Conservation (phyloP, 2,888 invertebrate species). For the Leptopilina drosophilae region DNA sequence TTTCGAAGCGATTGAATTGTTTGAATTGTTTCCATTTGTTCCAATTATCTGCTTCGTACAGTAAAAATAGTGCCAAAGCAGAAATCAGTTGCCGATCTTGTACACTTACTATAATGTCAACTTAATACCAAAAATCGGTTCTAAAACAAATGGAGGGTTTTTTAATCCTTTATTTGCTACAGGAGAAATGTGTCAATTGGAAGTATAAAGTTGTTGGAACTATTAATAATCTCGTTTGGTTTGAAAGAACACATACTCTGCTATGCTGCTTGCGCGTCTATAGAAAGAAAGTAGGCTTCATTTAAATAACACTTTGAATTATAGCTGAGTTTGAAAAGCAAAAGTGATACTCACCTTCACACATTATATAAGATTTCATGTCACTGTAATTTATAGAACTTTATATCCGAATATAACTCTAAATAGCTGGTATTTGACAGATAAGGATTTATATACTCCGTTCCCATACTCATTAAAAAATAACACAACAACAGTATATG, state of each 20-base stretch:
- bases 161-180: too few relatives aligned
- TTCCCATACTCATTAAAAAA: not conserved
- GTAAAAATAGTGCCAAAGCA: too few relatives aligned
- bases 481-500: not conserved
- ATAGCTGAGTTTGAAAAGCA: constrained; percentile 3
- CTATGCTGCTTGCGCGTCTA: not conserved
- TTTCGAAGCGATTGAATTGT: too few relatives aligned
- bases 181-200: too few relatives aligned
- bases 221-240: not conserved
- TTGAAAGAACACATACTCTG: not conserved
- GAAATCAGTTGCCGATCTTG: too few relatives aligned
- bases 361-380: constrained; percentile 6
- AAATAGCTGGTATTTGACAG: not conserved
- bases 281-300: constrained; percentile 6
- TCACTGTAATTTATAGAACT: not conserved
- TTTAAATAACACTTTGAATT: constrained; percentile 12
- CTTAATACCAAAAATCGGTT: too few relatives aligned
- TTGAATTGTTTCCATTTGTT: too few relatives aligned
- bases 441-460: not conserved
- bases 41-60: too few relatives aligned
- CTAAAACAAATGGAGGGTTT: too few relatives aligned
- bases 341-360: not conserved
- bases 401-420: not conserved
- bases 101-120: too few relatives aligned
- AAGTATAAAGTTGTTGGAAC: too few relatives aligned